Base-by-base conservation (phyloP, 2,113 vertebrate species). In the Trochalopteron elliotii region DNA sequence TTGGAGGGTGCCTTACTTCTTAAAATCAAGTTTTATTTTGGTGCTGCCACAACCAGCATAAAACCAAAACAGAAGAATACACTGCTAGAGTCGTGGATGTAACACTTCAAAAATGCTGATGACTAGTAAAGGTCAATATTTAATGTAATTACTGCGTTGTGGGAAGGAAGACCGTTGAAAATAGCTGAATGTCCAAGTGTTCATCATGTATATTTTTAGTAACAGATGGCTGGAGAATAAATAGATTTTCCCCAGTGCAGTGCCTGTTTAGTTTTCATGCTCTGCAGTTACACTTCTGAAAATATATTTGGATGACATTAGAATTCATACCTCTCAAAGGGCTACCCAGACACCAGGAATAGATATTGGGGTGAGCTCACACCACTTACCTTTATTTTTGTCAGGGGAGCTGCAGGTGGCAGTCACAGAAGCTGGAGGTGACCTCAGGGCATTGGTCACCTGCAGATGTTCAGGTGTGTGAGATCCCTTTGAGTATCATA, bases 251-350 rank as follows among this genome's bases (percentile, higher is more conserved):
- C 31, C 31, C 45, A 87, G 7, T 83, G 17, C 63, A 65, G 33
- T 87, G 50, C 53, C 50, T 40, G 61, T 94, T 64, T 35, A 50
- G 27, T 83, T 93, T 76, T 87, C 70, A 31, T 57, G 45, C 45
- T 91, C 37, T 94, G n/a, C 50, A 87, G 12, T 94, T 95, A 76
- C 64, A 56, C 25, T 94, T 69, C 47, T 42, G 63, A 50, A 85
- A 76, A 25, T 72, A 7, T 15, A 33, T 53, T 89, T 82, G 40
- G 31, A 28, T 82, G 72, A 68, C 40, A 23, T 68, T 42, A 63
- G n/a, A 47, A 79, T 70, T 13, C 15, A 18, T 24, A 4, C 5
- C 23, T 61, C 63, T 80, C 27, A 4, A 56, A 74, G 15, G 64
- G 23, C 52, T 85, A 4, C 28, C 6, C 28, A 35, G 18, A 10